These are phyloP conservation scores for Dascyllus trimaculatus DNA, from an alignment of 2,113 vertebrate genomes.

Conservation along the genomic window DNA sequence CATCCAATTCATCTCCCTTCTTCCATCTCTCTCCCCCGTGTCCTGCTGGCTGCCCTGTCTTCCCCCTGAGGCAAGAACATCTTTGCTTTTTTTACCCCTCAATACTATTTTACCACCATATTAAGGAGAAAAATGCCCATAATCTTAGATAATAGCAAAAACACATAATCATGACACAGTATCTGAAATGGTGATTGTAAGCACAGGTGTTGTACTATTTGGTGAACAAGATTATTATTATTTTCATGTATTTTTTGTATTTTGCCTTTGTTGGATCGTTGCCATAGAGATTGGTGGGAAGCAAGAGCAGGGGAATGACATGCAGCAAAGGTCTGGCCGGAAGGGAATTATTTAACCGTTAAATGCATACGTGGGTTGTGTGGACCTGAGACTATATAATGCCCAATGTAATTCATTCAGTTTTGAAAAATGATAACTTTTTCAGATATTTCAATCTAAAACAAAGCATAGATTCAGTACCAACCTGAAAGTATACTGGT, in stretches of 20 bases:
- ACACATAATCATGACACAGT: background rate
- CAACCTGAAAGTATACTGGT: too few relatives aligned
- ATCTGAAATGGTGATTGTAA: background rate
- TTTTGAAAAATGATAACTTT: too few relatives aligned
- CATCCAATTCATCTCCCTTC: background rate
- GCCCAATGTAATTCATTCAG: too few relatives aligned
- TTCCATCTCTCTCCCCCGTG: background rate
- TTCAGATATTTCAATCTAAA: too few relatives aligned
- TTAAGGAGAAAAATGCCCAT: background rate
- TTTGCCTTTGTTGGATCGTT: background rate
- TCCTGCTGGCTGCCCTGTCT: constrained; percentile 5
- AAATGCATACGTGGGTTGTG: background rate
- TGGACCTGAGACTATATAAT: background rate
- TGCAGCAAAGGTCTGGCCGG: background rate
- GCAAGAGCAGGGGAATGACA: background rate
- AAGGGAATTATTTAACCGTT: background rate
- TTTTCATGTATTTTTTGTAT: background rate
- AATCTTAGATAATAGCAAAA: background rate
- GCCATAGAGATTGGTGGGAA: background rate
- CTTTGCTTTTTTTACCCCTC: background rate
- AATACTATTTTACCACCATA: background rate
- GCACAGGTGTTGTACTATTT: background rate
- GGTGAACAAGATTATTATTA: background rate
- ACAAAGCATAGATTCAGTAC: too few relatives aligned
- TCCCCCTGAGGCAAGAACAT: background rate